Conservation (phyloP, 2,113 vertebrate genomes). For the Neodontobutis hainanensis region DNA sequence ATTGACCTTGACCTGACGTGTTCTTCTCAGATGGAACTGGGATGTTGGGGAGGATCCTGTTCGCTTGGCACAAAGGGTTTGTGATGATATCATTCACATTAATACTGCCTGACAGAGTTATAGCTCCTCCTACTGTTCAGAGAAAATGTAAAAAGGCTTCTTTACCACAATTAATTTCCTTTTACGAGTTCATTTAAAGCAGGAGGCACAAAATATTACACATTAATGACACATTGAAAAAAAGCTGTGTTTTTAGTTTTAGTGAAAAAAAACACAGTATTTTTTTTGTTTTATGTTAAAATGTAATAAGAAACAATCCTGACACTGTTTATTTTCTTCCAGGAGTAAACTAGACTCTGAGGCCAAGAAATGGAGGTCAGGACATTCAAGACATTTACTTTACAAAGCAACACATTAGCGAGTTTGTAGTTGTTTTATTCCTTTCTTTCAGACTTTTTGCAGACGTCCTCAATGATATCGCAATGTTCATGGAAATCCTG, state of each 20-base stretch:
- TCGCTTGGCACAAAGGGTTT: conserved; percentile 90
- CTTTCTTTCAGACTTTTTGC: conserved; percentile 83
- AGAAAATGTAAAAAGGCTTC: not conserved
- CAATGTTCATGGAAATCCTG: conserved; percentile 89
- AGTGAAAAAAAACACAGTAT: no score
- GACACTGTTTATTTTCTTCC: conserved; percentile 10
- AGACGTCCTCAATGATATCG: conserved; percentile 86
- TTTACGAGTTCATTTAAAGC: no score
- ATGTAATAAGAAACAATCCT: no score
- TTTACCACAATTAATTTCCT: no score
- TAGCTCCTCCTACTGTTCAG: not conserved
- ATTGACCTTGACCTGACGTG: not conserved
- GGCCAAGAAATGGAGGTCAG: conserved; percentile 90
- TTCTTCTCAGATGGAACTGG: conserved; percentile 82
- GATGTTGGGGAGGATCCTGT: conserved; percentile 89
- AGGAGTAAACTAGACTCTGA: conserved; percentile 91
- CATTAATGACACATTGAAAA: not conserved
- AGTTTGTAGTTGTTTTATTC: not conserved
- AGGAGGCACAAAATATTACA: no score
- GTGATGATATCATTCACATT: not conserved
- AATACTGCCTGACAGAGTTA: not conserved
- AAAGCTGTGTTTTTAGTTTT: no score
- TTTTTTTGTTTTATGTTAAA: no score
- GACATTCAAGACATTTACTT: not conserved
- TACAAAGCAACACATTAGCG: not conserved